A percentile compares a stretch with the other conserved stretches of the same genome.
Conservation (phyloP, 2,888 invertebrate genomes). For the Tinea pellionella region DNA sequence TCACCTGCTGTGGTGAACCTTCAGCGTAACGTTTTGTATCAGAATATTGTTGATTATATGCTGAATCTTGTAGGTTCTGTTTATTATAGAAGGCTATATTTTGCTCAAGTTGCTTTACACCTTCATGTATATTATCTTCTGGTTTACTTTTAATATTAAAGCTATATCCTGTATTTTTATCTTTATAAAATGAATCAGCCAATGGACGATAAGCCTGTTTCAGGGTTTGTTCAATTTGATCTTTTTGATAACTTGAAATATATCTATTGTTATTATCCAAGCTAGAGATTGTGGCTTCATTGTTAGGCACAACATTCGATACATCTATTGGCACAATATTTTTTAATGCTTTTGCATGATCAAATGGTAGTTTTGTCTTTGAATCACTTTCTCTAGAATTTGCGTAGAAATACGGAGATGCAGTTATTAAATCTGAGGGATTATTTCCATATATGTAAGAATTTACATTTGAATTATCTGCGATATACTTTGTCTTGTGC, state of each 20-base stretch:
- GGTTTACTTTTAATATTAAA: conserved; percentile 46
- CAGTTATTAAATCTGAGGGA: conserved; percentile 45
- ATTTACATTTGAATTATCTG: conserved; percentile 29
- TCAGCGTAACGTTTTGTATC: conserved; percentile 32
- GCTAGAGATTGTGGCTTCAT: conserved; percentile 27
- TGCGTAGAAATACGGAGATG: conserved; percentile 39
- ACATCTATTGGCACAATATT: conserved; percentile 60
- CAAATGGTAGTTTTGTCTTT: conserved; percentile 49
- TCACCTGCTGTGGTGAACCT: conserved; percentile 29
- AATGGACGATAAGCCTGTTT: conserved; percentile 45
- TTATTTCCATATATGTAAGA: conserved; percentile 28
- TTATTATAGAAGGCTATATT: conserved; percentile 1
- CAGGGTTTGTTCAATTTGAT: conserved; percentile 36
- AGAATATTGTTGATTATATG: conserved; percentile 28
- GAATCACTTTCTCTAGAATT: conserved; percentile 35
- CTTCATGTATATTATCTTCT: conserved; percentile 37
- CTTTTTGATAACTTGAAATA: conserved; percentile 36
- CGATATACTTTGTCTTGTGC: conserved; percentile 31
- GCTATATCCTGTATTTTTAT: conserved; percentile 49
- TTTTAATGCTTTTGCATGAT: conserved; percentile 60
- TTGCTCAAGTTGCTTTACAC: conserved; percentile 28
- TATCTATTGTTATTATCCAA: conserved; percentile 32
- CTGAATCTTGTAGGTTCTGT: conserved; percentile 24
- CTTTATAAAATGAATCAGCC: conserved; percentile 51
- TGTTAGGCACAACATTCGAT: conserved; percentile 49